A percentile compares a stretch with the other conserved stretches of the same genome.
Evolutionary conservation across 2,113 vertebrate species (phyloP).

Genomic region (Leucosticte australis): DNA sequence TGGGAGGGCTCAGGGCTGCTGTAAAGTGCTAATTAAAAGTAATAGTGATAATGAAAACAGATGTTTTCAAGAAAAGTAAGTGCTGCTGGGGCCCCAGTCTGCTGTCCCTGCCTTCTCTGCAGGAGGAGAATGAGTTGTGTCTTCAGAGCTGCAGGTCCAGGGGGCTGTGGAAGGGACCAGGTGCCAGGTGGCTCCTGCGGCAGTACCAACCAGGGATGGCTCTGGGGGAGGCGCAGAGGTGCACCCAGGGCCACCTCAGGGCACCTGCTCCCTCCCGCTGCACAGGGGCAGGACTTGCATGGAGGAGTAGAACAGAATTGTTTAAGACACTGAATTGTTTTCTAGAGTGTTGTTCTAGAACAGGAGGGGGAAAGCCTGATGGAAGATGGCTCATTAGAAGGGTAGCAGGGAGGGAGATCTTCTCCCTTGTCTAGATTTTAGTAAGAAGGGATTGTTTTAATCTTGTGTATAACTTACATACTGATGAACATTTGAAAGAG

Average conservation of each 20-base stretch:
- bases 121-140: background rate
- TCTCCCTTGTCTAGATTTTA: background rate
- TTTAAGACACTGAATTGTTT: background rate
- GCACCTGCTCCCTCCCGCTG: background rate
- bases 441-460: background rate
- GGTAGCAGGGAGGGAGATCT: background rate
- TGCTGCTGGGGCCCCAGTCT: background rate
- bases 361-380: background rate
- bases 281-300: background rate
- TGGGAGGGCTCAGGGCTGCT: conserved; percentile 40
- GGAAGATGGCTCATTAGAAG: background rate
- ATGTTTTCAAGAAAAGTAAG: conserved; percentile 36
- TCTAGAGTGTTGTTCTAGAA: background rate
- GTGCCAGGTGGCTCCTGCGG: rapidly evolving
- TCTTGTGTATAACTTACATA: background rate
- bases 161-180: background rate
- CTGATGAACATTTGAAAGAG: background rate
- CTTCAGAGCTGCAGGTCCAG: background rate
- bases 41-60: conserved; percentile 59
- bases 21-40: conserved; percentile 68
- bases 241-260: rapidly evolving
- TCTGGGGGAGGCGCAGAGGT: rapidly evolving
- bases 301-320: background rate
- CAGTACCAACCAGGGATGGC: rapidly evolving
- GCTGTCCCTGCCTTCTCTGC: background rate